Conservation (phyloP, 2,888 invertebrate species). For the Diaperis boleti region DNA sequence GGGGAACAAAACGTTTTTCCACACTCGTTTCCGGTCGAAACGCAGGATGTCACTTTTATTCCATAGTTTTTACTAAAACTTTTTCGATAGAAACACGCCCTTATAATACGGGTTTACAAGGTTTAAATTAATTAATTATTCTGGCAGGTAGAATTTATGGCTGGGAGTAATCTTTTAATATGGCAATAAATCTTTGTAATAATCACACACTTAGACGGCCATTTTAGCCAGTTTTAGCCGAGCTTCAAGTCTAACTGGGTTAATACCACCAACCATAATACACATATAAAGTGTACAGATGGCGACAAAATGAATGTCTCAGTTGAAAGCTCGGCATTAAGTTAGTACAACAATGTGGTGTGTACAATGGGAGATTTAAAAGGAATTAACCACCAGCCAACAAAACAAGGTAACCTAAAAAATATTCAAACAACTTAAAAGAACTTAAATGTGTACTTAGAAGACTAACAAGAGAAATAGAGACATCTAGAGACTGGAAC, state of each 20-base stretch:
- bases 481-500: too few relatives aligned
- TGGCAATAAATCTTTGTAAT: slow-evolving; percentile 41
- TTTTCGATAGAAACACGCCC: neutral
- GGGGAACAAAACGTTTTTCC: neutral
- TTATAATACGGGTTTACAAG: neutral
- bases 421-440: neutral
- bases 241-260: slow-evolving; percentile 31
- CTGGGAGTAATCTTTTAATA: slow-evolving; percentile 37
- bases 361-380: slow-evolving; percentile 3
- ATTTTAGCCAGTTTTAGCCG: slow-evolving; percentile 31
- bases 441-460: too few relatives aligned
- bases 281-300: slow-evolving; percentile 27
- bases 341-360: slow-evolving; percentile 8
- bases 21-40: neutral
- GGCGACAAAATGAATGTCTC: slow-evolving; percentile 29
- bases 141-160: slow-evolving; percentile 39
- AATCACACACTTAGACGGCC: slow-evolving; percentile 38
- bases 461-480: too few relatives aligned
- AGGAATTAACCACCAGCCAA: slow-evolving; percentile 3
- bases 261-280: slow-evolving; percentile 28
- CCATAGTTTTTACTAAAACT: neutral
- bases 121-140: slow-evolving; percentile 32
- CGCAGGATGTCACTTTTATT: neutral
- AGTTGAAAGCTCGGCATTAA: slow-evolving; percentile 9
- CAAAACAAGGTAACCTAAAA: neutral